Percentiles rank a stretch among this genome's conserved stretches.
These are phyloP conservation scores for Pollachius pollachius DNA, from an alignment of 2,113 vertebrate species.

Conservation along the genomic window DNA sequence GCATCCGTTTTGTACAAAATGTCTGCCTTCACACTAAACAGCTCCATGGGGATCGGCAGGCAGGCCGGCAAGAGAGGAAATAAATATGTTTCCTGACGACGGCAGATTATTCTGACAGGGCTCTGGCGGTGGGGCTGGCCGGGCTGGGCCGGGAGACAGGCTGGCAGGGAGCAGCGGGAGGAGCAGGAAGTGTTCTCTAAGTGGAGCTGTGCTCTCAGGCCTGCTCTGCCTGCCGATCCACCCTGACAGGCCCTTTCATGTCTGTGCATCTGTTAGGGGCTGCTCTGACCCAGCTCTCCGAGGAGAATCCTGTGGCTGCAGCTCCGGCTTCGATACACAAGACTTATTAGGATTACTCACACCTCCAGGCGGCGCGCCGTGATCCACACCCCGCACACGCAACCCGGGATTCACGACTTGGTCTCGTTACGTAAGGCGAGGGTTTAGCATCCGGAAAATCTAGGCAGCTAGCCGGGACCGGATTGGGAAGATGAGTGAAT, in stretches of 20 bases:
- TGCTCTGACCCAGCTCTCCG: slow-evolving; percentile 1
- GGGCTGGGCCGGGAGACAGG: slow-evolving; percentile 31
- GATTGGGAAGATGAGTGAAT: slow-evolving; percentile 11
- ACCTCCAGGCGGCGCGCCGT: slow-evolving; percentile 26
- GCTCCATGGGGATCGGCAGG: slow-evolving; percentile 64
- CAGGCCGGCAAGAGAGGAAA: slow-evolving; percentile 61
- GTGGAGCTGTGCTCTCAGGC: slow-evolving; percentile 37
- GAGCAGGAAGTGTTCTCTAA: slow-evolving; percentile 28
- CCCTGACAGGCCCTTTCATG: slow-evolving; percentile 38
- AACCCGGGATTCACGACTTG: not conserved
- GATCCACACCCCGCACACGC: not conserved
- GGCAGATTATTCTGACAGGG: slow-evolving; percentile 67
- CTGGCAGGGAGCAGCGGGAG: slow-evolving; percentile 42
- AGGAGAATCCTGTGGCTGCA: slow-evolving; percentile 31
- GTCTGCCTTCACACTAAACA: slow-evolving; percentile 67
- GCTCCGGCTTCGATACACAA: slow-evolving; percentile 24
- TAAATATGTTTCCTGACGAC: slow-evolving; percentile 75
- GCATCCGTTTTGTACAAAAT: slow-evolving; percentile 66
- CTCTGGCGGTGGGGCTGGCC: slow-evolving; percentile 50
- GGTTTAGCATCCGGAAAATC: not conserved
- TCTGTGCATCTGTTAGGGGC: slow-evolving; percentile 8
- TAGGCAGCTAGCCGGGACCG: slow-evolving; percentile 3
- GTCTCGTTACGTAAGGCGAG: not conserved
- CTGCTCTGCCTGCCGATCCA: slow-evolving; percentile 14
- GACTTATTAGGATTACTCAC: slow-evolving; percentile 49